phyloP scores from a whole-genome alignment of 2,797 vertebrate species.

The Distichodus sexfasciatus region DNA sequence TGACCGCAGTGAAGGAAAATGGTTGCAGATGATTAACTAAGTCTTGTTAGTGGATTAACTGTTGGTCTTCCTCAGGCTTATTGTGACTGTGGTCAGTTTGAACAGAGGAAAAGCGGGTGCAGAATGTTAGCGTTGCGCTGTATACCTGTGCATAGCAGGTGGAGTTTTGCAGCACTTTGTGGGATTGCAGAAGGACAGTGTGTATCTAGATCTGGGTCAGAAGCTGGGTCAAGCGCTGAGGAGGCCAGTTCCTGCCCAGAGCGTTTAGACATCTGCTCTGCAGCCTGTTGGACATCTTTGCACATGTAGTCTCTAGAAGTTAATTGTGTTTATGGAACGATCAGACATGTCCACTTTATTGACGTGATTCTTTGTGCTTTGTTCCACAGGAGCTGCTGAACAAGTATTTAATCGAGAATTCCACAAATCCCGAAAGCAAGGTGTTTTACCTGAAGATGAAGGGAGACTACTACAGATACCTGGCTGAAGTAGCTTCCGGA shows the following conservation, averaged over 20 bases:
- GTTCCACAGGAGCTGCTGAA: slow-evolving; percentile 83
- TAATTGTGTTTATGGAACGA: too few relatives aligned
- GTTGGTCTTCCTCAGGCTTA: too few relatives aligned
- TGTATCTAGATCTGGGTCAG: background rate
- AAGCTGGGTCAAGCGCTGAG: background rate
- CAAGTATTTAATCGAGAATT: slow-evolving; percentile 85
- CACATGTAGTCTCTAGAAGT: background rate
- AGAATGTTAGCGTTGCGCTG: too few relatives aligned
- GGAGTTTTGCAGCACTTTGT: background rate
- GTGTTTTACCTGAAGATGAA: slow-evolving; percentile 99
- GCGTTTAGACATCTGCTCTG: background rate
- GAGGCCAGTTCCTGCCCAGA: background rate
- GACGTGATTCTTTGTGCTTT: slow-evolving; percentile 31
- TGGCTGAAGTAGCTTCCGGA: slow-evolving; percentile 91
- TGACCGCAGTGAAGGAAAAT: too few relatives aligned
- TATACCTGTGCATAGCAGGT: too few relatives aligned
- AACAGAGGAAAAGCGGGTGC: too few relatives aligned
- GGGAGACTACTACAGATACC: slow-evolving; percentile 97
- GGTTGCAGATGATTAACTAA: too few relatives aligned
- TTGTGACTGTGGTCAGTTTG: too few relatives aligned
- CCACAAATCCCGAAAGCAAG: slow-evolving; percentile 85
- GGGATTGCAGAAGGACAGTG: background rate
- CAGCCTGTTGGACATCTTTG: background rate
- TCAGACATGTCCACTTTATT: background rate
- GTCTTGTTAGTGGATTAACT: too few relatives aligned